These are phyloP conservation scores for Thereva unica DNA, from an alignment of 2,888 invertebrate species.

Conservation along the genomic window DNA sequence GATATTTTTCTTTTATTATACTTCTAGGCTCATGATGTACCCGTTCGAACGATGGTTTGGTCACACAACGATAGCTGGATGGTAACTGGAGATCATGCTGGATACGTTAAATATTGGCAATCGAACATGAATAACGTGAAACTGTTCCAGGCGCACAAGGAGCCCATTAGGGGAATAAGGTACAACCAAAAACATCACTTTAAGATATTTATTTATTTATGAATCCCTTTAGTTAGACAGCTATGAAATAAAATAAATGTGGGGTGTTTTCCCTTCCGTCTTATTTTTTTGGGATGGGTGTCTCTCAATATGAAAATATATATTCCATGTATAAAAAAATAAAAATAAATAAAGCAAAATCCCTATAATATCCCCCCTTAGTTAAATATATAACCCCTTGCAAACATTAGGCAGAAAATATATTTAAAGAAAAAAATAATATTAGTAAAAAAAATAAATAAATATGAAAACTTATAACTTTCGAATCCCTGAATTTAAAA, in stretches of 20 bases:
- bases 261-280: conserved; percentile 13
- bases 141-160: conserved; percentile 99
- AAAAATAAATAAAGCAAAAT: conserved; percentile 24
- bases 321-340: background rate
- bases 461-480: too few species aligned
- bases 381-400: background rate
- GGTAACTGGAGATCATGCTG: conserved; percentile 98
- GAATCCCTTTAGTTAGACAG: conserved; percentile 14
- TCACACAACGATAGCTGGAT: conserved; percentile 99
- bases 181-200: conserved; percentile 60
- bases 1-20: conserved; percentile 8
- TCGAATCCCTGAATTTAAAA: too few species aligned
- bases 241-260: conserved; percentile 24
- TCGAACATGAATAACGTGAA: conserved; percentile 99
- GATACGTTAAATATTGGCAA: conserved; percentile 99
- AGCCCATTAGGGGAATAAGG: conserved; percentile 98
- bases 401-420: too few species aligned
- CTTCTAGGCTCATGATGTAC: conserved; percentile 94
- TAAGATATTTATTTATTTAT: conserved; percentile 41
- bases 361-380: background rate
- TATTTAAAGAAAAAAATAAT: too few species aligned
- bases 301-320: conserved; percentile 4
- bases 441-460: too few species aligned
- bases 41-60: conserved; percentile 99
- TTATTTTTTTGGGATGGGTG: conserved; percentile 22